Evolutionary conservation across 2,888 invertebrate species (phyloP).

Genomic region (Micoletzkya japonica): DNA sequence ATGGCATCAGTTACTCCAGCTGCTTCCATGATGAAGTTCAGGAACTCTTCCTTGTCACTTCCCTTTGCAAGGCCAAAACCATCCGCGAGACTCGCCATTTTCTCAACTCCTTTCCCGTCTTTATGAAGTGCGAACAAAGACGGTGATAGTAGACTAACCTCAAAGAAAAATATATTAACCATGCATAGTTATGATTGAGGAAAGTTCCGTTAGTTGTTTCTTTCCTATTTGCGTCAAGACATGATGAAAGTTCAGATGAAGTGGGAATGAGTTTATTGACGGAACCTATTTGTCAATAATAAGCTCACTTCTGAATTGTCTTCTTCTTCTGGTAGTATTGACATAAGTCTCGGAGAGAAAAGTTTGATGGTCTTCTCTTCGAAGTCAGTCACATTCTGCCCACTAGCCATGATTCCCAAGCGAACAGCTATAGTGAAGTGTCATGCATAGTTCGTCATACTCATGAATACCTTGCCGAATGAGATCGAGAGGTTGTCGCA

Average conservation of each 20-base stretch:
- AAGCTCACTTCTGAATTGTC: too few species aligned
- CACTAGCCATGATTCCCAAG: not conserved
- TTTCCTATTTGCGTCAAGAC: too few species aligned
- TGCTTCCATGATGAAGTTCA: constrained; percentile 58
- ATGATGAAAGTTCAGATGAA: too few species aligned
- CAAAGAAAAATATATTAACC: too few species aligned
- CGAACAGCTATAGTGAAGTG: not conserved
- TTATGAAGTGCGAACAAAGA: not conserved
- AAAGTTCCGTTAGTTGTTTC: too few species aligned
- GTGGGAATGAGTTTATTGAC: too few species aligned
- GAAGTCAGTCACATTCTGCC: not conserved
- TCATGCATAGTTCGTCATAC: not conserved
- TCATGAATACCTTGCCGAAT: not conserved
- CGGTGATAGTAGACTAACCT: too few species aligned
- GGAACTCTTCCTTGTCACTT: constrained; percentile 50
- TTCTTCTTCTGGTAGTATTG: not conserved
- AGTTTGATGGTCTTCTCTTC: not conserved
- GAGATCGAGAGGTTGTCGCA: not conserved
- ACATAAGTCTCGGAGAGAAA: not conserved
- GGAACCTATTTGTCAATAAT: too few species aligned
- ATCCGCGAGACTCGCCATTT: not conserved
- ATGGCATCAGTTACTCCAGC: constrained; percentile 51
- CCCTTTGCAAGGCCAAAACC: constrained; percentile 32
- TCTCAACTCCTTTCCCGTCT: not conserved
- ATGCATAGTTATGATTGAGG: too few species aligned